Base-by-base conservation (phyloP, 2,113 vertebrate species). In the Formicarius rufipectus region DNA sequence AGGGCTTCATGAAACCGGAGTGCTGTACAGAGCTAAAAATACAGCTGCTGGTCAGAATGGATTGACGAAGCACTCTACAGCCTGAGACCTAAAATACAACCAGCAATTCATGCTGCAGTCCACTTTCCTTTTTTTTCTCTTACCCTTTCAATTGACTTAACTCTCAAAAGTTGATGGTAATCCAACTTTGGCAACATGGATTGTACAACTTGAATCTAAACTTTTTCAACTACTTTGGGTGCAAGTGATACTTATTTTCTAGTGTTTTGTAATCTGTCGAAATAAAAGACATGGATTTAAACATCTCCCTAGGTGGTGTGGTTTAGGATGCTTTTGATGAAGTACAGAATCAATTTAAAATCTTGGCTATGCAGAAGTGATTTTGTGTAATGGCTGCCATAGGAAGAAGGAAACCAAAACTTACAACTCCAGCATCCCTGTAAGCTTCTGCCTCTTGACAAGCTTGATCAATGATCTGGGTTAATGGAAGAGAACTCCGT, bases 391-490 rank as follows among this genome's bases (percentile, higher is more conserved):
- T 72, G n/a, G 16, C 10, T 39, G 40, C 47, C 21, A 40, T 1
- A 67, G 45, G 24, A 90, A 86, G 28, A 52, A 74, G 12, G 42
- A 88, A 86, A 6, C 0, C 27, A 63, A 56, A 71, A 81, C 97
- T 97, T 98, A 99, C 98, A 83, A 99, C 83, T 76, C 98, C 98
- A 44, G 98, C 98, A 39, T 98, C 94, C 18, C 72, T 96, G 93
- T 99, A 99, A 74, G 97, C 67, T n/a, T 97, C 98, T 45, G 98
- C 99, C 90, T 99, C 98, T 76, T 73, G 87, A 92, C 98, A 98
- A 8, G 98, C 98, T 67, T 97, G 95, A 44, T 99, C 98, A 10
- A 90, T 92, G 73, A 99, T 98, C 59, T 98, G 97, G 27, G 97
- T 81, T 93, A 99, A 58, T 13, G 97, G 97, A 84, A 98, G 95